Conservation (phyloP, 2,888 invertebrate species). For the Euphydryas editha region DNA sequence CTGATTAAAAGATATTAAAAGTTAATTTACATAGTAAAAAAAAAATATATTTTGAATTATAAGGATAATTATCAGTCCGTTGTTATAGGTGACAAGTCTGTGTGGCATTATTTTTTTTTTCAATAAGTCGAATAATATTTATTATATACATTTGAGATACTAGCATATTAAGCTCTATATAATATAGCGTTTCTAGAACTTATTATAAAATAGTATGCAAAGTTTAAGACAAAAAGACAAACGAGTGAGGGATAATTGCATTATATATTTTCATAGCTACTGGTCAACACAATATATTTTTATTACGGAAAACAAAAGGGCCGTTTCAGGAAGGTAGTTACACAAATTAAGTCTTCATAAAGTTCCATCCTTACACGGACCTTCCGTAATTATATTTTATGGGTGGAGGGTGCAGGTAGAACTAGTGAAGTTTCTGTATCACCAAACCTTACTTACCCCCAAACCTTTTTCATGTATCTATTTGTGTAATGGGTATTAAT, state of each 20-base stretch:
- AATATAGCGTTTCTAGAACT: too few relatives aligned
- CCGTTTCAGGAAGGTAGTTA: conserved; percentile 39
- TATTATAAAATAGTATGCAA: too few relatives aligned
- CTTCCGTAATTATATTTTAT: conserved; percentile 45
- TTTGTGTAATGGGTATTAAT: neutral
- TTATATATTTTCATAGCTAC: conserved; percentile 10
- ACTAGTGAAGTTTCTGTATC: conserved; percentile 8
- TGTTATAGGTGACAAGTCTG: too few relatives aligned
- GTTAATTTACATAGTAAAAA: too few relatives aligned
- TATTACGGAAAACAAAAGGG: conserved; percentile 35
- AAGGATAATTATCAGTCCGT: too few relatives aligned
- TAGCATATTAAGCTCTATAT: too few relatives aligned
- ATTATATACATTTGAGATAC: too few relatives aligned
- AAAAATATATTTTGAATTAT: too few relatives aligned
- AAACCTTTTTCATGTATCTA: conserved; percentile 13
- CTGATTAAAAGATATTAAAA: too few relatives aligned
- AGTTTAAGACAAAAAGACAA: too few relatives aligned
- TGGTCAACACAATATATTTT: conserved; percentile 29
- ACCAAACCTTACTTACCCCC: neutral
- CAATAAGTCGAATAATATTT: too few relatives aligned
- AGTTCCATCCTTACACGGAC: conserved; percentile 38
- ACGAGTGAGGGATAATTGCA: neutral
- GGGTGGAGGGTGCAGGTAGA: conserved; percentile 28
- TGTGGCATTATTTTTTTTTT: too few relatives aligned
- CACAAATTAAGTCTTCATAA: conserved; percentile 44